Evolutionary conservation across 2,888 invertebrate species (phyloP), one percentile per base, ranked within the genome.

Genomic region (Unio pictorum): DNA sequence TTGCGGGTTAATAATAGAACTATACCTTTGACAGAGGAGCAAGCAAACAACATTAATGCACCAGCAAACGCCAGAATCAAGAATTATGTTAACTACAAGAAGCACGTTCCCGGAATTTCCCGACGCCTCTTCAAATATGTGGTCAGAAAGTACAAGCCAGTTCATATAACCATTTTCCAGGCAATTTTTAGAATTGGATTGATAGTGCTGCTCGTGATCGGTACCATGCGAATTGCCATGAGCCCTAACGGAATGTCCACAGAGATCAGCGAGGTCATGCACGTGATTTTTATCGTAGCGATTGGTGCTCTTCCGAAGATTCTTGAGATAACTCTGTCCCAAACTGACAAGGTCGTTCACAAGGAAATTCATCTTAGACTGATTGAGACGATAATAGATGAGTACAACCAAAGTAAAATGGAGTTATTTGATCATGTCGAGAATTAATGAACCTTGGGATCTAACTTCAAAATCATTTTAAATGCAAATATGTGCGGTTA

Each of bases 211-310:
- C 28, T 71, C 5, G 66, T 74, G 17, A 23, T 26, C 2, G 8
- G 65, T 6, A 63, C 68, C 3, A 61, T 67, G 15, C 61, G 67
- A 45, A 56, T 73, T 6, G 28, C 70, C 8, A 54, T 34, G 4
- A 23, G 54, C n/a, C 61, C 67, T 23, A 54, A 61, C 18, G 68
- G 64, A n/a, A 20, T 64, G 15, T 61, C 30, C 15, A 59, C 62
- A 55, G 66, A 66, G 3, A 66, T 74, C 57, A 61, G 69, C 4
- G 74, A 74, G n/a, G 69, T 74, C 17, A 74, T 74, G 69, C 71
- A 74, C 55, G 74, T 74, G 18, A 55, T 74, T 3, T 74, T 74
- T 57, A 69, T 74, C 20, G 56, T 74, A 20, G 68, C 60, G 6
- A 34, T 74, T 54, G 74, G 74, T 18, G 72, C 74, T 4, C 28